Evolutionary conservation across 2,113 vertebrate species (phyloP), one percentile per base, ranked within the genome.

Genomic region (Myiagra hebetior): DNA sequence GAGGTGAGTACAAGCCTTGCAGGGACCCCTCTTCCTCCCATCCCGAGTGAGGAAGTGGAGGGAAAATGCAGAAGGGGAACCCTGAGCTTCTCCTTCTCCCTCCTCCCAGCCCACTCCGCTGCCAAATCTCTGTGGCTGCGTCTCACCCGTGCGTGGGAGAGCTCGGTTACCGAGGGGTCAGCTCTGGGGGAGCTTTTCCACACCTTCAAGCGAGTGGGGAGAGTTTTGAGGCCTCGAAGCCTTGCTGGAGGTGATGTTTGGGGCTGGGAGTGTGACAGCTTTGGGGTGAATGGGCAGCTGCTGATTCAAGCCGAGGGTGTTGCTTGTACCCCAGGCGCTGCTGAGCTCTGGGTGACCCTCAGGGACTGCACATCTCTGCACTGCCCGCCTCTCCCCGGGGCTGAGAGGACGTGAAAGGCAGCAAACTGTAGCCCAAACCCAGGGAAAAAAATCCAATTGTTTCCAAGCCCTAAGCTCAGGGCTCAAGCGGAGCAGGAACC

Each of bases 81-180:
- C 2, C 6, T 63, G 5, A 0, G 0, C 4, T 62, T 68, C 39
- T 67, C 37, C 60, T 93, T 81, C 28, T 39, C 16, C 24, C 23
- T 84, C 62, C 30, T 55, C 35, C 31, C 46, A 62, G 4, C 15
- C 13, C 19, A 1, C 41, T 24, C 21, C 33, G 2, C 30, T 13
- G 47, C 30, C 74, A 59, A 1, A 46, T 16, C n/a, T 37, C 57
- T 35, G 55, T 0, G 9, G 63, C 33, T 56, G 35, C 57, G 1
- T 24, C 84, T 73, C 8, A 0, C 5, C 37, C 2, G 0, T 6
- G 28, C 0, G 0, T 13, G 31, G 88, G 49, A 55, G 49, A n/a
- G 9, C 18, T 33, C 23, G 7, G 15, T 64, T 30, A 2, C 14
- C 1, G 0, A 73, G 41, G 50, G 55, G 35, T 65, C 78, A 62